Evolutionary conservation across 2,113 vertebrate species (phyloP), one percentile per base, ranked within the genome.

Genomic region (Tor tambroides): DNA sequence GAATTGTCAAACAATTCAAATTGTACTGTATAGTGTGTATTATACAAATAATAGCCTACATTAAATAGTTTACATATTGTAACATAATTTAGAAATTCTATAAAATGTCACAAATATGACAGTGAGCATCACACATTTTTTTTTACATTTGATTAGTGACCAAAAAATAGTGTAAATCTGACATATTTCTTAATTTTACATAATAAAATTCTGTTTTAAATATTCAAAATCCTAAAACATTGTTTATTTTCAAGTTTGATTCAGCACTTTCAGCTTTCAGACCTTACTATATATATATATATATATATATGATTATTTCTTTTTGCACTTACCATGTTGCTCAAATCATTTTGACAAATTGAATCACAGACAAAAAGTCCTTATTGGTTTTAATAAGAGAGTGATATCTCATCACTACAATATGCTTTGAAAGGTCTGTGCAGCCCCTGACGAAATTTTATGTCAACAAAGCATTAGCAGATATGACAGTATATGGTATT

Each of bases 401-500:
- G 26, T 23, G 8, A 23, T 23, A 32, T 23, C 35, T 54, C 6
- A 69, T 69, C 14, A 28, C 61, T 67, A 23, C 54, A 76, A 79
- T 28, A 78, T 46, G 61, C 23, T 80, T 10, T 56, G 30, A 80
- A 69, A 49, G 38, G 28, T 59, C 21, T 87, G 72, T 49, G 56
- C 71, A 63, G 23, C 56, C 56, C 56, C 9, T n/a, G 9, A n/a
- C 1, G 5, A 30, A 38, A n/a, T 75, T 51, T 81, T 65, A 26
- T 65, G 65, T 78, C 49, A 75, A 63, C 26, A 88, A 46, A 19
- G 19, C 32, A 14, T 85, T 67, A 85, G 61, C 17, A 61, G 17
- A 74, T 28, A 49, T 15, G n/a, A 35, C 23, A 65, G 21, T 51
- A 67, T 85, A 41, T 3, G 17, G 23, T 72, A 38, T 75, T 43